These are phyloP conservation scores for Anser cygnoides DNA, from an alignment of 2,113 vertebrate genomes.

Conservation along the genomic window DNA sequence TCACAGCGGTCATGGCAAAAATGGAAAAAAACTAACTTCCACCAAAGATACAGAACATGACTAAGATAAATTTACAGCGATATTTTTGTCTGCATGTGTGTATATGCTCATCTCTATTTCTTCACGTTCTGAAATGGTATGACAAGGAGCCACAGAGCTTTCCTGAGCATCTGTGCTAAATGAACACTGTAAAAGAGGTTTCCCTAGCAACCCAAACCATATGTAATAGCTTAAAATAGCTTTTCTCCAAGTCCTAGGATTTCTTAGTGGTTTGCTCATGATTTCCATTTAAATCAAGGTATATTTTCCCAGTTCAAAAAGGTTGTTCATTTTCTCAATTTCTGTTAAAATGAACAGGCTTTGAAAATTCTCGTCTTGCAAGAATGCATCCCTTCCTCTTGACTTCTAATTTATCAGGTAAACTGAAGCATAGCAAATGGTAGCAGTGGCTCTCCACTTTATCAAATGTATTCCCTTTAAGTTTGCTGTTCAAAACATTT, in stretches of 20 bases:
- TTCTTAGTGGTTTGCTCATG: slow-evolving; percentile 25
- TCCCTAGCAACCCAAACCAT: slow-evolving; percentile 72
- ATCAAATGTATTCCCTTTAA: neutral
- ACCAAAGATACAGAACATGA: neutral
- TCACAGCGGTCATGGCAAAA: neutral
- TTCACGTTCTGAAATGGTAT: neutral
- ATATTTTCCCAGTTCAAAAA: slow-evolving; percentile 11
- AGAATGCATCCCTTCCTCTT: neutral
- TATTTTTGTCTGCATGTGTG: neutral
- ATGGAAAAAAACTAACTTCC: neutral
- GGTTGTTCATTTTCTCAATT: slow-evolving; percentile 9
- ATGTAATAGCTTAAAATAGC: slow-evolving; percentile 70
- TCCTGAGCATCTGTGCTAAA: slow-evolving; percentile 60
- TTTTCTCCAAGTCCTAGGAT: slow-evolving; percentile 52
- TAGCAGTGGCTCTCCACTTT: neutral
- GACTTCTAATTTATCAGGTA: neutral
- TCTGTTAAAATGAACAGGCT: neutral
- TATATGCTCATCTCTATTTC: neutral
- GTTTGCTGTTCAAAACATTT: neutral
- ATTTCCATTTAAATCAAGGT: slow-evolving; percentile 50
- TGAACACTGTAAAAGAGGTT: slow-evolving; percentile 54
- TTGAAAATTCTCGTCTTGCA: slow-evolving; percentile 8
- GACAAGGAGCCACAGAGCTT: slow-evolving; percentile 44
- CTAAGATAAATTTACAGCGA: neutral
- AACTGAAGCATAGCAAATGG: neutral